Conservation (phyloP, 2,113 vertebrate genomes). For the Epinephelus fuscoguttatus region DNA sequence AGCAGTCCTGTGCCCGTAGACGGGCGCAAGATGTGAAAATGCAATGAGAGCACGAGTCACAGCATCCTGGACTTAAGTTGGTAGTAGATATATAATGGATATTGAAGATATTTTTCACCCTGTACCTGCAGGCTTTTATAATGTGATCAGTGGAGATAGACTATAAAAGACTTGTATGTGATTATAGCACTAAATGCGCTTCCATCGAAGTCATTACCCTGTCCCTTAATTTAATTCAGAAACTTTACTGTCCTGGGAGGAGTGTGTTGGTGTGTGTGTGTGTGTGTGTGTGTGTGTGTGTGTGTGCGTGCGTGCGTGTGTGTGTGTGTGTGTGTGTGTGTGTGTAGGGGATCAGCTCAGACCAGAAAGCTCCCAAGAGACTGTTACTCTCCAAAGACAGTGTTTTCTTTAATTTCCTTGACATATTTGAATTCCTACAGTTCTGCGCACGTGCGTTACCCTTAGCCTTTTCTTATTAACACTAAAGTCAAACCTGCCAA, state of each 20-base stretch:
- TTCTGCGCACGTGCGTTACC: too few species aligned
- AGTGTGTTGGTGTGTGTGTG: background rate
- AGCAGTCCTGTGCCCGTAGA: conserved; percentile 18
- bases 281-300: conserved; percentile 6
- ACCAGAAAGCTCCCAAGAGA: background rate
- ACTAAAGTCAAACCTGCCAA: background rate
- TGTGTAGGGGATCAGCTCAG: background rate
- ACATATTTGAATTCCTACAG: background rate
- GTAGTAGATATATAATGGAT: background rate
- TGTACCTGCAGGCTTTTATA: conserved; percentile 11
- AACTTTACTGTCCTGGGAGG: background rate
- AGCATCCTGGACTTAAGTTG: background rate
- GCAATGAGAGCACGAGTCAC: background rate
- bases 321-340: background rate
- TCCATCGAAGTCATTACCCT: conserved; percentile 26
- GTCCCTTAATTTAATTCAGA: conserved; percentile 23
- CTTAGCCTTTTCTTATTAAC: background rate
- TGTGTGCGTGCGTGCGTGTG: conserved; percentile 4
- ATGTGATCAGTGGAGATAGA: conserved; percentile 6
- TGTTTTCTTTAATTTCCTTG: background rate
- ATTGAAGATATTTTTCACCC: conserved; percentile 3
- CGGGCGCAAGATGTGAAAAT: conserved; percentile 11
- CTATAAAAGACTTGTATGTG: background rate
- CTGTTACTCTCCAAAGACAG: background rate
- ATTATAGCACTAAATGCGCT: conserved; percentile 7